Percentiles rank a stretch among this genome's conserved stretches.
Conservation (phyloP, 2,113 vertebrate species). For the Pogona vitticeps region DNA sequence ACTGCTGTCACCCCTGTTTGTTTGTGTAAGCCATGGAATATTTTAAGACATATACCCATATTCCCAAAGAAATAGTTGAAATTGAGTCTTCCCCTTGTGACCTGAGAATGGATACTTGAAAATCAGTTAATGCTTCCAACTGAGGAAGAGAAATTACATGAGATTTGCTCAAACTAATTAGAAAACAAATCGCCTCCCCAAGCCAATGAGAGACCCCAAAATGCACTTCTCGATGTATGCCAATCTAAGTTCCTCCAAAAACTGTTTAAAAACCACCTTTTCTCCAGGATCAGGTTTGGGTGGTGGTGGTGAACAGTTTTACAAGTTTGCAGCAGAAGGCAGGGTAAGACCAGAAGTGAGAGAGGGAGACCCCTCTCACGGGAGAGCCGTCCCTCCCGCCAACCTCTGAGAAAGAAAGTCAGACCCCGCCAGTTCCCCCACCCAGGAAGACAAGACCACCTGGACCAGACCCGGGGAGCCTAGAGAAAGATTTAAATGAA, state of each 20-base stretch:
- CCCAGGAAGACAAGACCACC: too few relatives aligned
- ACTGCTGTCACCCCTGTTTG: too few relatives aligned
- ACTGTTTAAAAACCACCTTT: not conserved
- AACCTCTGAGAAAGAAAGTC: too few relatives aligned
- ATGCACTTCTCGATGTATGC: not conserved
- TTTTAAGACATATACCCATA: not conserved
- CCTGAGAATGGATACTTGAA: not conserved
- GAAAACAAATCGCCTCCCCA: not conserved
- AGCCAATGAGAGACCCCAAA: not conserved
- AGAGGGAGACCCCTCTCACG: too few relatives aligned
- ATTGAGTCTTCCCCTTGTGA: not conserved
- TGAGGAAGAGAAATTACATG: not conserved
- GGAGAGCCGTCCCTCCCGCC: too few relatives aligned
- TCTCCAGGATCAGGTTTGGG: not conserved
- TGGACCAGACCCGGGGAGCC: too few relatives aligned
- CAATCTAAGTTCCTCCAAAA: not conserved
- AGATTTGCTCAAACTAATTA: not conserved
- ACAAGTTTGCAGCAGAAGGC: not conserved
- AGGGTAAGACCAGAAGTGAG: too few relatives aligned
- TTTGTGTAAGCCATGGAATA: not conserved
- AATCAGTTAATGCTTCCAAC: not conserved
- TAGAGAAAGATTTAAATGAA: too few relatives aligned
- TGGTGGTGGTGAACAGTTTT: too few relatives aligned
- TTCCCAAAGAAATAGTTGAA: not conserved
- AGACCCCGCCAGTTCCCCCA: too few relatives aligned